A percentile compares a stretch with the other conserved stretches of the same genome.
These are phyloP conservation scores for Drosophila silvestris DNA, from an alignment of 2,888 invertebrate species.

Conservation along the genomic window DNA sequence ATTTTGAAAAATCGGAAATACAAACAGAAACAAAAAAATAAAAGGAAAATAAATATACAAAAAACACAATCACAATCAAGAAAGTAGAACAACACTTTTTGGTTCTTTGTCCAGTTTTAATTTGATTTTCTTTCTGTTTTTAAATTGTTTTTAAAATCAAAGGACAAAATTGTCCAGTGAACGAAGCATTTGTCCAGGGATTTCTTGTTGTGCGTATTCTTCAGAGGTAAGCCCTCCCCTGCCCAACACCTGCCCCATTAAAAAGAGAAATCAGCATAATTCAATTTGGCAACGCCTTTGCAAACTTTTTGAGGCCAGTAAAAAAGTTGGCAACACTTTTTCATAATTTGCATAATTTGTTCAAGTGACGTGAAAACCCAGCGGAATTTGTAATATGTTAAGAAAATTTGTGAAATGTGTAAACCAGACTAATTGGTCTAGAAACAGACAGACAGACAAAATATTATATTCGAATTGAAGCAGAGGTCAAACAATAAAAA, in stretches of 20 bases:
- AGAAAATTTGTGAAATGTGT: not conserved
- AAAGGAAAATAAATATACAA: not conserved
- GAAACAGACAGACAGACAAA: not conserved
- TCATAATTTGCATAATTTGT: slow-evolving; percentile 53
- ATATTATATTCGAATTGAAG: not conserved
- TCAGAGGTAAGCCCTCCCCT: slow-evolving; percentile 33
- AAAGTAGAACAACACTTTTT: not conserved
- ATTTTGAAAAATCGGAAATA: slow-evolving; percentile 19
- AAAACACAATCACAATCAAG: not conserved
- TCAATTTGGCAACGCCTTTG: slow-evolving; percentile 21
- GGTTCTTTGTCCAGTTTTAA: slow-evolving; percentile 1
- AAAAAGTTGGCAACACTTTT: slow-evolving; percentile 15
- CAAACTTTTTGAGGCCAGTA: slow-evolving; percentile 35
- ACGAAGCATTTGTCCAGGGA: not conserved
- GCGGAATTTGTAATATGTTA: slow-evolving; percentile 10
- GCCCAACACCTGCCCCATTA: not conserved
- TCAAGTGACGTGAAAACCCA: slow-evolving; percentile 26
- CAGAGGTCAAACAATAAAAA: not conserved
- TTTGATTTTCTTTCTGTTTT: not conserved
- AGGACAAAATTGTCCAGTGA: slow-evolving; percentile 4
- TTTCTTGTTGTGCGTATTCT: not conserved
- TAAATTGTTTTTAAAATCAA: slow-evolving; percentile 18
- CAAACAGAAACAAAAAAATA: slow-evolving; percentile 16
- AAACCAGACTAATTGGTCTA: not conserved
- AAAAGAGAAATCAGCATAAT: slow-evolving; percentile 58